Evolutionary conservation across 2,113 vertebrate species (phyloP).

Genomic region (Clarias gariepinus): DNA sequence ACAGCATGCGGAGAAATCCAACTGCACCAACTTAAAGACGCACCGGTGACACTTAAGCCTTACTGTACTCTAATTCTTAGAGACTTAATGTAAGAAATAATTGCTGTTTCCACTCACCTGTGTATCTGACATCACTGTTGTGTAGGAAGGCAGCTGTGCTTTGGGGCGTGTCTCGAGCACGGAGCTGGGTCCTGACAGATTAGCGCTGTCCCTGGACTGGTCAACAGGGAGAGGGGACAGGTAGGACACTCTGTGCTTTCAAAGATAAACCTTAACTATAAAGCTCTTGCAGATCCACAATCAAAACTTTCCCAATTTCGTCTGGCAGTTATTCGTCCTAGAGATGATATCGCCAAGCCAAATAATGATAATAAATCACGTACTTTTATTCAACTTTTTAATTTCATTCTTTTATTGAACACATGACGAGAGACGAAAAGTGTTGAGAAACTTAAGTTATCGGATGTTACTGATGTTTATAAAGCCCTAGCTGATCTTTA

Average conservation of each 20-base stretch:
- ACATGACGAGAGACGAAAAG: too few species aligned
- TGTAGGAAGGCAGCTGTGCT: constrained; percentile 76
- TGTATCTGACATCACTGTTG: constrained; percentile 61
- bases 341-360: too few species aligned
- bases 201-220: constrained; percentile 93
- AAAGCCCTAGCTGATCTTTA: too few species aligned
- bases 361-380: too few species aligned
- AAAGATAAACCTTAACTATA: background rate
- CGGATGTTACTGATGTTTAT: too few species aligned
- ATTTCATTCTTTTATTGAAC: too few species aligned
- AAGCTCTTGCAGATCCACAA: too few species aligned
- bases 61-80: background rate
- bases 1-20: constrained; percentile 81
- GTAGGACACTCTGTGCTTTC: constrained; percentile 63
- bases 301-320: too few species aligned
- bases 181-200: constrained; percentile 71
- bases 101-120: background rate
- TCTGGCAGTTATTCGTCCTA: too few species aligned
- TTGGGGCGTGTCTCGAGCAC: constrained; percentile 72
- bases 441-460: too few species aligned
- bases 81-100: background rate
- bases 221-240: constrained; percentile 82
- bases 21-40: constrained; percentile 71
- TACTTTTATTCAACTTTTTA: too few species aligned
- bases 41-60: constrained; percentile 73